Base-by-base conservation (phyloP, 1,140 invertebrate genomes). In the Bombus waltoni region DNA sequence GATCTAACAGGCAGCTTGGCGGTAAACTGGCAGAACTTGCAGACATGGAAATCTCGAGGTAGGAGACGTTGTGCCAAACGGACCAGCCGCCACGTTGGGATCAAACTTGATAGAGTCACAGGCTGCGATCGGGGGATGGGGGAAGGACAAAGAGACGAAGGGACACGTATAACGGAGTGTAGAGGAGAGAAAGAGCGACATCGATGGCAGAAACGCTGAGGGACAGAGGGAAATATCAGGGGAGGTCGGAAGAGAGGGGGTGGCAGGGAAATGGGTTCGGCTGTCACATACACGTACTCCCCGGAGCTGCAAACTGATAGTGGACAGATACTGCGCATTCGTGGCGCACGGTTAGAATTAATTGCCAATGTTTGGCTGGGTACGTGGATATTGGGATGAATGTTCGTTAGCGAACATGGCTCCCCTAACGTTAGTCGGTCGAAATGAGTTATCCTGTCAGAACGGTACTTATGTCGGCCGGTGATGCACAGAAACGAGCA, bases 281-380 rank as follows among this genome's bases (percentile, higher is more conserved):
- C 91, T 92, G 92, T 91, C 92, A 93, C 92, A 92, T 91, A 88
- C 92, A 93, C 90, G 92, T 89, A 89, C 85, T 91, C 90, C 90
- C 91, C 86, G 85, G 89, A 92, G 92, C 88, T 87, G 82, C 87
- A 88, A 92, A 91, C 90, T 91, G 92, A 92, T 93, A 93, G 91
- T 92, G 89, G 91, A 92, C 90, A 92, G 89, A 91, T 89, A 92
- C 91, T 92, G 91, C 91, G 88, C 90, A 91, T 93, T 91, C 89
- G 89, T 92, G 89, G 89, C 85, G 88, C 90, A 88, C 89, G 86
- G 89, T 86, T 89, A 89, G 90, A 93, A 93, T 93, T 93, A 93
- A 93, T 93, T 93, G 92, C 90, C 92, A 92, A 91, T 93, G 91
- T 93, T 93, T 92, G 91, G 91, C 81, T 77, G 86, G 88, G 71